Evolutionary conservation across 2,888 invertebrate species (phyloP), one percentile per base, ranked within the genome.

Genomic region (Hermaeophaga mercurialis): DNA sequence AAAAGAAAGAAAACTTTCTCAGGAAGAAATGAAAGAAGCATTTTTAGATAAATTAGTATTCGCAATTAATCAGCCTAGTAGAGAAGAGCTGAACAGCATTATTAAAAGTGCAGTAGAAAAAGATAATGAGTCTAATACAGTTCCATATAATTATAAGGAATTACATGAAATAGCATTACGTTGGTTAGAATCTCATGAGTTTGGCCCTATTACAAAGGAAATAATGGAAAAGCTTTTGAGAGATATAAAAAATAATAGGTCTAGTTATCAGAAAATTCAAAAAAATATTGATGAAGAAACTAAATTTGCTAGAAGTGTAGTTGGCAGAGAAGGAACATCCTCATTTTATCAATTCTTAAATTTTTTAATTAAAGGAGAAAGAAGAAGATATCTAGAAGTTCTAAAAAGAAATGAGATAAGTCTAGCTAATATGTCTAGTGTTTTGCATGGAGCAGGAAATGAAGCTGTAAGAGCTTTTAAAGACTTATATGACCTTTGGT

Each of bases 241-340:
- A 24, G 24, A 24, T 24, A 24, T 24, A 4, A 24, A 24, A 24
- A 24, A 24, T 24, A 24, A 24, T 24, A 24, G 24, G 8, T 24
- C 8, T 24, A 24, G 43, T 43, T 43, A 8, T 22, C 24, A 24
- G 24, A 24, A 24, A 24, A 24, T 24, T 24, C 24, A 24, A 24
- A 24, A 24, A 24, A 31, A 6, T 28, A 59, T 46, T 41, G 26
- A 49, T 46, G 52, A 55, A 62, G 69, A 66, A 66, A 61, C 64
- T 15, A 68, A 62, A 69, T 71, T 73, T 67, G 70, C 69, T 66
- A 72, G 55, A 70, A 71, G 67, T 68, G 65, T 73, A 17, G 67
- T 62, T 56, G 72, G 73, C 65, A 70, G 49, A 68, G 66, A 72
- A 54, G 71, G 68, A 54, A 72, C 60, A 69, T 66, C 70, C 61